These are phyloP conservation scores for Pseudopodoces humilis DNA, from an alignment of 2,113 vertebrate species.

Conservation along the genomic window DNA sequence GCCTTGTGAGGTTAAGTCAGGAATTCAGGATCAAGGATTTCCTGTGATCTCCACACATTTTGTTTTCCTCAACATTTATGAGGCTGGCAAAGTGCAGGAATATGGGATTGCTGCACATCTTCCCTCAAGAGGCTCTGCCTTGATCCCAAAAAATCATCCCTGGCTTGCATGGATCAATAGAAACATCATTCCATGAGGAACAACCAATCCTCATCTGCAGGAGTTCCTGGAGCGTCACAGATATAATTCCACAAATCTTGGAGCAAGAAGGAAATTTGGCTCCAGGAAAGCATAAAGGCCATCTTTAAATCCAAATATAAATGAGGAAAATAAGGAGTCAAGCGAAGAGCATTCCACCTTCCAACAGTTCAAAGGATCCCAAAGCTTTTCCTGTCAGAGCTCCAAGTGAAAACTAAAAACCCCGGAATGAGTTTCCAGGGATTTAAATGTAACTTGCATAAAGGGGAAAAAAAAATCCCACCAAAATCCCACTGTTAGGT, in stretches of 20 bases:
- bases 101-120: neutral
- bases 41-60: neutral
- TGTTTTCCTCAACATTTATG: neutral
- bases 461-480: neutral
- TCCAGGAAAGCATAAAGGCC: neutral
- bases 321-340: neutral
- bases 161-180: neutral
- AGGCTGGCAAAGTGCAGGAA: neutral
- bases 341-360: neutral
- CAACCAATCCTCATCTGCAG: neutral
- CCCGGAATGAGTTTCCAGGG: neutral
- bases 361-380: neutral
- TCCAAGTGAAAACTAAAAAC: neutral
- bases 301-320: neutral
- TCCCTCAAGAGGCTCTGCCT: rapidly evolving
- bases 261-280: neutral
- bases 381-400: neutral
- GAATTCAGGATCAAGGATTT: neutral
- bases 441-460: neutral
- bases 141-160: neutral
- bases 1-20: neutral
- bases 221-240: neutral
- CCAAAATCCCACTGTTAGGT: neutral
- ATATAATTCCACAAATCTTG: neutral
- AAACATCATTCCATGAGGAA: neutral